Conservation (phyloP, 2,113 vertebrate species). For the Globicephala melas region DNA sequence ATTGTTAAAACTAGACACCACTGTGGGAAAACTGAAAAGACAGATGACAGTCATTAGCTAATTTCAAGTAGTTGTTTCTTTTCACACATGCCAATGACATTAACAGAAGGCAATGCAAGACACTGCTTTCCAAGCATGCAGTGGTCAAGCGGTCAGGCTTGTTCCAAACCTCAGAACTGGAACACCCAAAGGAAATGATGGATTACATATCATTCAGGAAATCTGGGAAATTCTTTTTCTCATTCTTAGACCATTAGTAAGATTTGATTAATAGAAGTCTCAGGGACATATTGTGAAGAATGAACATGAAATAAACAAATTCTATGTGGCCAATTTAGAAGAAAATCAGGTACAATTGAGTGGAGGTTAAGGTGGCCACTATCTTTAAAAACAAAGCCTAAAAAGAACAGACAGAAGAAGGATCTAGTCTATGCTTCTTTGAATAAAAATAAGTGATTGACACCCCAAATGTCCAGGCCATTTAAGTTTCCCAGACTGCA, state of each 20-base stretch:
- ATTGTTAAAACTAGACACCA: not conserved
- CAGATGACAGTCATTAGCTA: not conserved
- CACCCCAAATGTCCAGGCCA: not conserved
- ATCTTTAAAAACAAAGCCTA: not conserved
- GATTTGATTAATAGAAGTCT: not conserved
- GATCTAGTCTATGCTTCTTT: not conserved
- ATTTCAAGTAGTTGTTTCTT: not conserved
- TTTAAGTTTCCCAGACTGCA: not conserved
- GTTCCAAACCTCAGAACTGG: not conserved
- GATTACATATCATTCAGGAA: not conserved
- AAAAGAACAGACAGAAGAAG: not conserved
- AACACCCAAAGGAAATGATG: not conserved
- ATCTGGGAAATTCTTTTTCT: not conserved
- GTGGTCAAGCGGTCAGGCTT: not conserved
- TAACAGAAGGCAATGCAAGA: not conserved
- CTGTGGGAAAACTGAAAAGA: not conserved
- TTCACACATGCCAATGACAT: not conserved
- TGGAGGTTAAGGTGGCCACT: not conserved
- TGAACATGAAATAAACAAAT: not conserved
- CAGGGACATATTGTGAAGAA: not conserved
- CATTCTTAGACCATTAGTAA: not conserved
- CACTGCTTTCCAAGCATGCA: not conserved
- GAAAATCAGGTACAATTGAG: not conserved
- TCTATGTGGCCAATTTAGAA: not conserved
- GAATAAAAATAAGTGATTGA: not conserved